phyloP scores from a whole-genome alignment of 1,140 invertebrate genomes.

The Acromyrmex charruanus region DNA sequence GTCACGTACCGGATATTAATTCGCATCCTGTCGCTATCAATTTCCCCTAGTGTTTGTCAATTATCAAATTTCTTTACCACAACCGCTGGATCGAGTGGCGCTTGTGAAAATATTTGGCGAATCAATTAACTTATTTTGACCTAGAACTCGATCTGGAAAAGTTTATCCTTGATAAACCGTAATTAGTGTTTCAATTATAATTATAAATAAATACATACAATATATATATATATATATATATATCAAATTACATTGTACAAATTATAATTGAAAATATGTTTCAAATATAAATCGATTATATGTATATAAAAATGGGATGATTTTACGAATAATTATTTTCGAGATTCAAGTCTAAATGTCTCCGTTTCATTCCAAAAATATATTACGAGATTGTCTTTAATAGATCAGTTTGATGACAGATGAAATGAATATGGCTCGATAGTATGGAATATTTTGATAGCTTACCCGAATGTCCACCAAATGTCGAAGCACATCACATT shows the following conservation, averaged over 20 bases:
- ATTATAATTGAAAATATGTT: slow-evolving; percentile 2
- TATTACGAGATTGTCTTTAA: slow-evolving; percentile 8
- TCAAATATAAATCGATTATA: not conserved
- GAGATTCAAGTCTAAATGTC: not conserved
- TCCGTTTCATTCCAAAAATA: not conserved
- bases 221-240: not conserved
- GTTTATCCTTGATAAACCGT: not conserved
- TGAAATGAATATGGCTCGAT: not conserved
- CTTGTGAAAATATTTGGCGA: slow-evolving; percentile 52
- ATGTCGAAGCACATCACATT: slow-evolving; percentile 96
- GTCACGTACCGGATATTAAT: slow-evolving; percentile 78
- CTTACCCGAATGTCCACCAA: slow-evolving; percentile 94
- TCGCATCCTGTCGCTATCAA: slow-evolving; percentile 65
- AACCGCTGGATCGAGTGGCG: slow-evolving; percentile 38
- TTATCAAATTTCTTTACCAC: slow-evolving; percentile 69
- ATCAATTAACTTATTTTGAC: slow-evolving; percentile 45
- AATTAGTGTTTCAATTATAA: slow-evolving; percentile 31
- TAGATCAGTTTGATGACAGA: not conserved
- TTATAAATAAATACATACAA: slow-evolving; percentile 1
- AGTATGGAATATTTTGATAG: slow-evolving; percentile 61
- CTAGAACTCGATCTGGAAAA: slow-evolving; percentile 4
- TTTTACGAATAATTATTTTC: not conserved
- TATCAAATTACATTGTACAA: too few relatives aligned
- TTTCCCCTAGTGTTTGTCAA: slow-evolving; percentile 70
- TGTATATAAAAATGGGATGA: not conserved